phyloP scores from a whole-genome alignment of 2,888 invertebrate species.

The Beris morrisii region DNA sequence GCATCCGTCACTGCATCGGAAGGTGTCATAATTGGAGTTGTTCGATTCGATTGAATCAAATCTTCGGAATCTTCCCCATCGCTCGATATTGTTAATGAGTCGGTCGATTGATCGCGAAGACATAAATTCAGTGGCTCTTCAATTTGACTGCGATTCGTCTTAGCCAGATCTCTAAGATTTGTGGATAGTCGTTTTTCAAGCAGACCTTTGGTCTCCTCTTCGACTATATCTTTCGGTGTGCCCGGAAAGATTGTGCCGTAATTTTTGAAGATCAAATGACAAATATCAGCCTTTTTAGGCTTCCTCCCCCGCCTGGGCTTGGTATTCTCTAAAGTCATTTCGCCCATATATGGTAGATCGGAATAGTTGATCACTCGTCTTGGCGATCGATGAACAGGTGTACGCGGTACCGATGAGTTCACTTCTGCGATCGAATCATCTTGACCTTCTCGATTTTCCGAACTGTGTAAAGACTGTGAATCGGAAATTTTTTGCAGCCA shows the following conservation, averaged over 20 bases:
- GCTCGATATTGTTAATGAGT: constrained; percentile 53
- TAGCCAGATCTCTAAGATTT: constrained; percentile 48
- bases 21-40: constrained; percentile 47
- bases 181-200: constrained; percentile 61
- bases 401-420: neutral
- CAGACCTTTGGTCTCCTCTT: constrained; percentile 63
- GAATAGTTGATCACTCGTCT: constrained; percentile 69
- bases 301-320: constrained; percentile 84
- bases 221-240: constrained; percentile 61
- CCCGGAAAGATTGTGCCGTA: constrained; percentile 85
- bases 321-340: constrained; percentile 85
- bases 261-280: constrained; percentile 88
- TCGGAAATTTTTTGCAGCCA: constrained; percentile 77
- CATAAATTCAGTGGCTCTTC: constrained; percentile 84
- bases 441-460: constrained; percentile 27
- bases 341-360: constrained; percentile 89
- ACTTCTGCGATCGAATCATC: constrained; percentile 1
- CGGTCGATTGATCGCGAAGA: constrained; percentile 64
- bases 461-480: constrained; percentile 60
- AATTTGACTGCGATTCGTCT: constrained; percentile 47
- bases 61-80: constrained; percentile 45
- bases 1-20: constrained; percentile 43
- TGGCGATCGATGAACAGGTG: constrained; percentile 42
- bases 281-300: constrained; percentile 90
- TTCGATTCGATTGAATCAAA: constrained; percentile 41